These are phyloP conservation scores for Lasioglossum figueresi DNA, from an alignment of 2,888 invertebrate genomes.

Conservation along the genomic window DNA sequence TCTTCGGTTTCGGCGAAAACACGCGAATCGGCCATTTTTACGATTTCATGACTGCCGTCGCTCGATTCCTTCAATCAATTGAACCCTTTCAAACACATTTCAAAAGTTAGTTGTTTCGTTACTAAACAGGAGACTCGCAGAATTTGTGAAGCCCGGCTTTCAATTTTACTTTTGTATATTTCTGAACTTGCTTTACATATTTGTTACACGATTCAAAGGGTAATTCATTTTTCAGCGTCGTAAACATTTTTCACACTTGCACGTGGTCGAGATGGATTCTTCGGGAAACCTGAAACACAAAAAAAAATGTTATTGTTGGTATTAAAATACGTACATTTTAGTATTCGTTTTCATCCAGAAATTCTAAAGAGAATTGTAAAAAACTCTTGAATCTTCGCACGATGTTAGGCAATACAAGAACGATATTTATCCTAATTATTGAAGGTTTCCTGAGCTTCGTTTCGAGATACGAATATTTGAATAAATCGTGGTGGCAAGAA, in stretches of 20 bases:
- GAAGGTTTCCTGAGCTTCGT: neutral
- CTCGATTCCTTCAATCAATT: neutral
- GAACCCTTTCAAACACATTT: neutral
- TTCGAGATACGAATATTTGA: neutral
- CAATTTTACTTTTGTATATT: neutral
- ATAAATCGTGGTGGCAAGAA: neutral
- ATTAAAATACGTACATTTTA: neutral
- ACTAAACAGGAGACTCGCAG: neutral
- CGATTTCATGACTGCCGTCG: neutral
- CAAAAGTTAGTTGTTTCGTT: neutral
- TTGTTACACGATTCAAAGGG: no score
- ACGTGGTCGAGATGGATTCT: neutral
- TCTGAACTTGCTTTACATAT: neutral
- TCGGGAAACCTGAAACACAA: neutral
- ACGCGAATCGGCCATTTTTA: neutral
- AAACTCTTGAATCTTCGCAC: neutral
- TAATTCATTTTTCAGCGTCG: neutral
- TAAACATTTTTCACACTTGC: neutral
- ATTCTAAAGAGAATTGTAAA: neutral
- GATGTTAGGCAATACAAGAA: neutral
- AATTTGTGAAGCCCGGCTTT: neutral
- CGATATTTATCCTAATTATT: neutral
- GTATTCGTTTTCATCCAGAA: neutral
- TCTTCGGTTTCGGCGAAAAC: neutral
- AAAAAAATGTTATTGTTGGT: neutral